Evolutionary conservation across 2,888 invertebrate species (phyloP).

Genomic region (Trachelus iudaicus): DNA sequence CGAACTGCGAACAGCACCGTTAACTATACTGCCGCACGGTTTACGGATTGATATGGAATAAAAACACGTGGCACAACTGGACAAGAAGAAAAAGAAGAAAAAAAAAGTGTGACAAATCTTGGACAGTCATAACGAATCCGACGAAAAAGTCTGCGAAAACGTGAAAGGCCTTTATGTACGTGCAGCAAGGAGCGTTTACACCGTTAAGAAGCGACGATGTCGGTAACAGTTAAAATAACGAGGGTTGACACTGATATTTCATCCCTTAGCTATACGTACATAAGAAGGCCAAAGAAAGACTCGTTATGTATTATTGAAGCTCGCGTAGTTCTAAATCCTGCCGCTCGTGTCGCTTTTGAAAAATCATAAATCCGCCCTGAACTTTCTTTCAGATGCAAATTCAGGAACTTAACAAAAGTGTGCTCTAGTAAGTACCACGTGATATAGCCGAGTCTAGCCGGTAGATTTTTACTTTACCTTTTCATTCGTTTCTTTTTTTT

Average conservation of each 20-base stretch:
- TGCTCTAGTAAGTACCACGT: conserved; percentile 10
- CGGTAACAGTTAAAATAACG: not conserved
- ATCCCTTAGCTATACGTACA: not conserved
- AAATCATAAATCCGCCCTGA: conserved; percentile 51
- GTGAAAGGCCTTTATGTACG: not conserved
- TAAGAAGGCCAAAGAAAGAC: not conserved
- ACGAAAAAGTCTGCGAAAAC: not conserved
- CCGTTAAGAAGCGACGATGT: not conserved
- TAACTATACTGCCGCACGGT: not conserved
- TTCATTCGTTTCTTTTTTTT: conserved; percentile 6
- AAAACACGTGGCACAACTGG: not conserved
- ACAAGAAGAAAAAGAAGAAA: not conserved
- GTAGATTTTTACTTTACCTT: conserved; percentile 14
- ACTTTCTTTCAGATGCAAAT: conserved; percentile 58
- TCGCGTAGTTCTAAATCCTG: not conserved
- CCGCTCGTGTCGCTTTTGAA: conserved; percentile 3
- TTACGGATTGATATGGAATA: not conserved
- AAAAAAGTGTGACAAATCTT: not conserved
- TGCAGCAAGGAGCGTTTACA: not conserved
- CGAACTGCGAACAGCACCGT: not conserved
- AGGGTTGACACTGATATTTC: not conserved
- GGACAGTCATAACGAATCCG: not conserved
- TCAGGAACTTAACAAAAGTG: conserved; percentile 51
- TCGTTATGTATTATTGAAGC: not conserved
- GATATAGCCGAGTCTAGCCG: not conserved